A percentile compares a stretch with the other conserved stretches of the same genome.
Evolutionary conservation across 2,888 invertebrate species (phyloP).

Genomic region (Lucinisca nassula): DNA sequence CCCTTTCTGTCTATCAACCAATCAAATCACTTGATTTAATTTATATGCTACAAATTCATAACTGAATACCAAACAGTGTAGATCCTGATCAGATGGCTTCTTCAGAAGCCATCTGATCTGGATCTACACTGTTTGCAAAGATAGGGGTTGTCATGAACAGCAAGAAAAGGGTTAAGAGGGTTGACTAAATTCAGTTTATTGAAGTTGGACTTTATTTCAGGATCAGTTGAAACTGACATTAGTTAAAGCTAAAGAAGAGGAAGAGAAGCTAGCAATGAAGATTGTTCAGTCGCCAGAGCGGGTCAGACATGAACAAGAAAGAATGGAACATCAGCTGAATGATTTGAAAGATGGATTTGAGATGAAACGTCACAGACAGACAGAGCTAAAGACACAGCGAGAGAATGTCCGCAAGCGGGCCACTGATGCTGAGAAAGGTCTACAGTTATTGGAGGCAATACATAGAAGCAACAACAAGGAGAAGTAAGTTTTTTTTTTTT

Average conservation of each 20-base stretch:
- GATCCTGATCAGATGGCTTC: too few species aligned
- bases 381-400: slow-evolving; percentile 67
- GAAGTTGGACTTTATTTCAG: too few species aligned
- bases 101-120: too few species aligned
- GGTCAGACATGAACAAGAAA: slow-evolving; percentile 78
- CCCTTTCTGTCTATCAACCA: too few species aligned
- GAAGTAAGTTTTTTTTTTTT: too few species aligned
- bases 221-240: slow-evolving; percentile 76
- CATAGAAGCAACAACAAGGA: slow-evolving; percentile 73
- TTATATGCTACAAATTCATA: too few species aligned
- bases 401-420: slow-evolving; percentile 59
- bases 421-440: slow-evolving; percentile 69
- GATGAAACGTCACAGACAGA: slow-evolving; percentile 68
- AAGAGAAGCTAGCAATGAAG: slow-evolving; percentile 78
- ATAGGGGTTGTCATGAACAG: too few species aligned
- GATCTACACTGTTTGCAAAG: too few species aligned
- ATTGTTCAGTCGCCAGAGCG: slow-evolving; percentile 84
- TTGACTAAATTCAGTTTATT: too few species aligned
- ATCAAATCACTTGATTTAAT: too few species aligned
- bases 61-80: too few species aligned
- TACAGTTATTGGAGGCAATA: slow-evolving; percentile 73
- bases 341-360: slow-evolving; percentile 67
- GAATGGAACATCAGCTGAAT: slow-evolving; percentile 72
- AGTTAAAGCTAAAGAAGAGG: slow-evolving; percentile 72
- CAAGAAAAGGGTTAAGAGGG: too few species aligned